Evolutionary conservation across 2,113 vertebrate species (phyloP).

Genomic region (Edolisoma coerulescens): DNA sequence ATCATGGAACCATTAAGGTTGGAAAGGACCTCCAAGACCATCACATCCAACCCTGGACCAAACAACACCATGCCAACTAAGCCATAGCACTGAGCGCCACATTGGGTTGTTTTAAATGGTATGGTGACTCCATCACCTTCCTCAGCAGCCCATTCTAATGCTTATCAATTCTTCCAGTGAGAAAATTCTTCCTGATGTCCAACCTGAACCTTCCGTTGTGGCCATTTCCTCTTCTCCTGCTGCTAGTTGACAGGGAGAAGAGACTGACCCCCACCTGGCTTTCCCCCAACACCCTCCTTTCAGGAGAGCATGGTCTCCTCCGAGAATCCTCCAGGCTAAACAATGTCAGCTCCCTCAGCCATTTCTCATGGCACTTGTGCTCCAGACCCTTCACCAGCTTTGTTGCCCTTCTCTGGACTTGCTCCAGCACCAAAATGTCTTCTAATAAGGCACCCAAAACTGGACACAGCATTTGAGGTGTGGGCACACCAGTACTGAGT

Average conservation of each 20-base stretch:
- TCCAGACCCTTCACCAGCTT: neutral
- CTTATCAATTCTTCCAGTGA: neutral
- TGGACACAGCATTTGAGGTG: accelerated
- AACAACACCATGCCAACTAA: neutral
- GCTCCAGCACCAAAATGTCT: neutral
- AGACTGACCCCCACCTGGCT: neutral
- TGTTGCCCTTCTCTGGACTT: accelerated
- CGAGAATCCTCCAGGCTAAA: neutral
- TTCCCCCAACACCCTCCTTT: neutral
- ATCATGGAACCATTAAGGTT: too few species aligned
- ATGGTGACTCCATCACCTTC: neutral
- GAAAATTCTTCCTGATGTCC: neutral
- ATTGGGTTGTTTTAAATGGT: neutral
- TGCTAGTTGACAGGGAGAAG: neutral
- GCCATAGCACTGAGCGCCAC: neutral
- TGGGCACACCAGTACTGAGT: accelerated
- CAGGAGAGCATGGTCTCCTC: neutral
- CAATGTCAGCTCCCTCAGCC: accelerated
- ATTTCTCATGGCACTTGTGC: accelerated
- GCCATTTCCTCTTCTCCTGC: neutral
- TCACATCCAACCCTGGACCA: too few species aligned
- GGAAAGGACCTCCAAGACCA: neutral
- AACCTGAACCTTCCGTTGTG: neutral
- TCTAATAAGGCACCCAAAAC: neutral
- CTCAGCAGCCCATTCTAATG: neutral